Evolutionary conservation across 1,140 invertebrate species (phyloP), one percentile per base, ranked within the genome.

Genomic region (Zaprionus lachaisei): DNA sequence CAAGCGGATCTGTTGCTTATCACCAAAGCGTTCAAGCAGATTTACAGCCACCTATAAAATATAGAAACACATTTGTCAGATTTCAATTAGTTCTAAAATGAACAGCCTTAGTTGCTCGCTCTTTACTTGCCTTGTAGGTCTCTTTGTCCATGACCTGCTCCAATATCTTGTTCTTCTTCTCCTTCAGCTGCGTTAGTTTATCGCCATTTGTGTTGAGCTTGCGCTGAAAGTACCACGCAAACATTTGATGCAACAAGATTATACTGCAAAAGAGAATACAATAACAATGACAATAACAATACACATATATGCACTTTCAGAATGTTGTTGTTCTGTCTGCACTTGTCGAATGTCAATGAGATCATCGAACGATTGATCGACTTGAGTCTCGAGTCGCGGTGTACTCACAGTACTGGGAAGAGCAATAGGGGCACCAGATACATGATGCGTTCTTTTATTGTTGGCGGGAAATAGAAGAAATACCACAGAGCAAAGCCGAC

Each of bases 71-170:
- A 47, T 47, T 47, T 9, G n/a, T 47, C n/a, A 47, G 11, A 47
- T 11, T 1, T 1, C 0, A 47, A 47, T 47, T 20, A 17, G n/a
- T 4, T 41, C 6, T 7, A 41, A 7, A 7, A 15, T 15, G 15
- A 5, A 44, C n/a, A 5, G 15, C 1, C 4, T 28, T 6, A 1
- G 26, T 34, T 6, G n/a, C 2, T 17, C n/a, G 41, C 41, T n/a
- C n/a, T n/a, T 15, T 20, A 22, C 56, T 63, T 84, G 98, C 97
- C 94, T 99, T 99, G 93, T 99, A 99, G 1, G 98, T 99, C 94
- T 99, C 98, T 56, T 96, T 99, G 92, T 99, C 98, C 95, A 98
- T 99, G 37, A 99, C 98, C 93, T 98, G 96, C 91, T 99, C 98
- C 51, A 99, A 94, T 81, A 99, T 96, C 93, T 97, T 96, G 92